These are phyloP conservation scores for Oopsacas minuta DNA, from an alignment of 37 sponge, comb jelly and placozoan genomes.

Conservation along the genomic window DNA sequence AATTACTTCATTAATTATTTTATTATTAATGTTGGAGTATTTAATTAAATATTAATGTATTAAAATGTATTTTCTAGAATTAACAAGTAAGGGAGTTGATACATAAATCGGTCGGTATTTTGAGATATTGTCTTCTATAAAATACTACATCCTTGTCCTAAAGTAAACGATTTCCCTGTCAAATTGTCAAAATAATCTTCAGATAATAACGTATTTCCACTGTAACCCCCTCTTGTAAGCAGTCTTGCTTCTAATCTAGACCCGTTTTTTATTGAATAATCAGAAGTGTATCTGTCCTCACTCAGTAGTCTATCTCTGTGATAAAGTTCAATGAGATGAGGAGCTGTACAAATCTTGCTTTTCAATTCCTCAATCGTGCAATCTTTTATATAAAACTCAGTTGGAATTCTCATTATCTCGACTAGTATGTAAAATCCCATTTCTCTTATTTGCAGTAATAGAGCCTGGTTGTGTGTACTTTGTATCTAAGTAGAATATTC, in stretches of 20 bases:
- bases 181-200: neutral
- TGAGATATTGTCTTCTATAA: too few relatives aligned
- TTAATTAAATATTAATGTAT: too few relatives aligned
- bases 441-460: too few relatives aligned
- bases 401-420: neutral
- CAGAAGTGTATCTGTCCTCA: neutral
- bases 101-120: too few relatives aligned
- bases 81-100: too few relatives aligned
- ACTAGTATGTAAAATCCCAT: conserved; percentile 14
- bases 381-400: neutral
- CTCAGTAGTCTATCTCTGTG: neutral
- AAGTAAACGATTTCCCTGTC: neutral
- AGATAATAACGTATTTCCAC: neutral
- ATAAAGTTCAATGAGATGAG: neutral
- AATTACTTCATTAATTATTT: too few relatives aligned
- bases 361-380: conserved; percentile 14
- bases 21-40: too few relatives aligned
- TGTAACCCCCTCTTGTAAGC: neutral
- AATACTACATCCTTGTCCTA: neutral
- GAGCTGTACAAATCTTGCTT: neutral
- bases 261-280: neutral
- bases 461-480: too few relatives aligned
- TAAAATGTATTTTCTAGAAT: too few relatives aligned
- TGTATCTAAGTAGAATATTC: too few relatives aligned
- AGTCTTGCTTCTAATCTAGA: neutral